A percentile compares a stretch with the other conserved stretches of the same genome.
phyloP scores from a whole-genome alignment of 1,140 invertebrate species.

The Drosophila setifemur region DNA sequence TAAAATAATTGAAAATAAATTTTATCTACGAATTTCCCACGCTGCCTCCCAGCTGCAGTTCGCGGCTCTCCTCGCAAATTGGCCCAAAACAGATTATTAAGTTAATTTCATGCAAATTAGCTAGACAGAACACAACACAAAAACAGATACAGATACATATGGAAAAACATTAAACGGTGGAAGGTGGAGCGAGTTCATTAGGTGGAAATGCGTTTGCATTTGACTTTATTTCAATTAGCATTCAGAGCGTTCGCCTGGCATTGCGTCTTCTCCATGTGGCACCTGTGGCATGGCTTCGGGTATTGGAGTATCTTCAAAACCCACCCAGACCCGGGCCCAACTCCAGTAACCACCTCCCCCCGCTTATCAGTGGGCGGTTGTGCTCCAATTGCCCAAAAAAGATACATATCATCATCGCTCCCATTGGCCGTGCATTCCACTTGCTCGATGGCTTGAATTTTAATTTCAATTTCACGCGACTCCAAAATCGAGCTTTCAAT shows the following conservation, averaged over 20 bases:
- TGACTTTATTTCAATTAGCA: no score
- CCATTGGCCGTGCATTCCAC: conserved; percentile 33
- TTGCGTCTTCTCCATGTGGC: not conserved
- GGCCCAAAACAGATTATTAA: conserved; percentile 64
- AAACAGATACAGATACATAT: no score
- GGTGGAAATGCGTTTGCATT: conserved; percentile 2
- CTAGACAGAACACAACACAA: no score
- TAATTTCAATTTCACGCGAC: not conserved
- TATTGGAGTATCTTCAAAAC: no score
- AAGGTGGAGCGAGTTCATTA: conserved; percentile 42
- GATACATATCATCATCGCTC: conserved; percentile 46
- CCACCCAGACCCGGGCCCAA: not conserved
- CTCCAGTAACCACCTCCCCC: not conserved
- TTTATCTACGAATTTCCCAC: conserved; percentile 71
- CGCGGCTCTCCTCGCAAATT: conserved; percentile 36
- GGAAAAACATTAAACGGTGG: not conserved
- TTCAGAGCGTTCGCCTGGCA: conserved; percentile 20
- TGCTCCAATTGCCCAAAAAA: conserved; percentile 66
- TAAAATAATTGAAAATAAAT: conserved; percentile 79
- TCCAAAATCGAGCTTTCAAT: not conserved
- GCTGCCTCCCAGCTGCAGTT: conserved; percentile 29
- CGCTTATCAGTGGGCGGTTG: conserved; percentile 42
- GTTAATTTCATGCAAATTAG: conserved; percentile 75
- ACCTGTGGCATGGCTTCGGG: not conserved
- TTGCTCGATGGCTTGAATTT: conserved; percentile 25